phyloP scores from a whole-genome alignment of 2,888 invertebrate genomes.

The Ashinkailepas kermadecensis region DNA sequence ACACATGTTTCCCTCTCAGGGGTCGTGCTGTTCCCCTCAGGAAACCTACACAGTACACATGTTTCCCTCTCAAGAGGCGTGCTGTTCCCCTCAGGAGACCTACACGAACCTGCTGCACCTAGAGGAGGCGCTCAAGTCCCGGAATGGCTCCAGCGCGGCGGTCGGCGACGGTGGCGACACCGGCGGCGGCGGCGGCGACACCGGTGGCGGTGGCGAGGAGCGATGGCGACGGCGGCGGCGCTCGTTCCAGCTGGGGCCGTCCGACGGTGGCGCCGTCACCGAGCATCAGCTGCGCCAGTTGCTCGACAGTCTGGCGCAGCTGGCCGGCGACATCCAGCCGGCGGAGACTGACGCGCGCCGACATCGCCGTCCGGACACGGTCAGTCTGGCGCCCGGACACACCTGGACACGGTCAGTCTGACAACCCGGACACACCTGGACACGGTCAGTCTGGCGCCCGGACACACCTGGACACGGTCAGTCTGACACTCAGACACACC shows the following conservation, averaged over 20 bases:
- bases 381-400: no score
- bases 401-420: no score
- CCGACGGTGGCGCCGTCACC: constrained; percentile 24
- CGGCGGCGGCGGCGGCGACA: not conserved
- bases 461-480: no score
- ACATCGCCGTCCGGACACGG: no score
- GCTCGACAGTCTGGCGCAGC: constrained; percentile 28
- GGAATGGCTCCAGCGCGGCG: not conserved
- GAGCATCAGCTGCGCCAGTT: constrained; percentile 27
- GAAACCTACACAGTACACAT: not conserved
- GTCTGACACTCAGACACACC: no score
- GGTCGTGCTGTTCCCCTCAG: not conserved
- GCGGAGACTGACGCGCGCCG: no score
- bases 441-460: no score
- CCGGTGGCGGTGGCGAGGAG: not conserved
- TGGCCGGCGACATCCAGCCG: constrained; percentile 16
- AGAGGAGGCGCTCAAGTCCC: not conserved
- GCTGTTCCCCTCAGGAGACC: not conserved
- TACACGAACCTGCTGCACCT: constrained; percentile 8
- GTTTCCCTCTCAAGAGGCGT: no score
- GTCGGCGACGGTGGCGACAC: not conserved
- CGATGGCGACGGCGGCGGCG: not conserved
- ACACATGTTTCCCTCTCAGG: no score
- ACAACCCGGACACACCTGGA: no score
- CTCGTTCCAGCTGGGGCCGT: not conserved